Conservation (phyloP, 37 sponge, comb jelly and placozoan species). For the Eunapius fragilis region DNA sequence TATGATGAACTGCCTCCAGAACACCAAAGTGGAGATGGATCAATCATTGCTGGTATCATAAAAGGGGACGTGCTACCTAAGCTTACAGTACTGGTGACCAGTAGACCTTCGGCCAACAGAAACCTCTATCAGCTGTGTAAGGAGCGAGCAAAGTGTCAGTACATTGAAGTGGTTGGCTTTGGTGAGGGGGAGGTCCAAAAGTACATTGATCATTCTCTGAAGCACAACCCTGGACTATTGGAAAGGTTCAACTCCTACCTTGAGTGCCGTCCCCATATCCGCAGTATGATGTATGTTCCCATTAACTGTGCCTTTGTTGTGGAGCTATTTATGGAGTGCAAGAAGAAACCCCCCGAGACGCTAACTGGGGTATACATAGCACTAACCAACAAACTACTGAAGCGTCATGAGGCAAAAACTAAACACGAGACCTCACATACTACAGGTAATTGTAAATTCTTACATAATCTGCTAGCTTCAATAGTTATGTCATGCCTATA, state of each 20-base stretch:
- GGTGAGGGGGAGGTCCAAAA: neutral
- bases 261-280: slow-evolving; percentile 7
- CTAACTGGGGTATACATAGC: neutral
- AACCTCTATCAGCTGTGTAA: neutral
- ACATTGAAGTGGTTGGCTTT: slow-evolving; percentile 20
- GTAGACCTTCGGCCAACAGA: slow-evolving; percentile 9
- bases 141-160: neutral
- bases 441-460: neutral
- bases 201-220: neutral
- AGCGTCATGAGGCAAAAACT: neutral
- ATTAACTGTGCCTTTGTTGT: slow-evolving; percentile 18
- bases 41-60: neutral
- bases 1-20: slow-evolving; percentile 18
- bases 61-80: neutral
- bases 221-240: neutral
- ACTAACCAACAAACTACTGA: neutral
- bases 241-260: neutral
- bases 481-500: too few relatives aligned
- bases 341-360: neutral
- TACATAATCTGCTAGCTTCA: too few relatives aligned
- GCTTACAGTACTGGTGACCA: slow-evolving; percentile 7
- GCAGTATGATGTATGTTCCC: slow-evolving; percentile 14
- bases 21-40: neutral
- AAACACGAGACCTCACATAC: neutral
- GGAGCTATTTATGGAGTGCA: neutral